These are phyloP conservation scores for Spongia lamella DNA, from an alignment of 37 sponge, comb jelly and placozoan genomes.

Conservation along the genomic window DNA sequence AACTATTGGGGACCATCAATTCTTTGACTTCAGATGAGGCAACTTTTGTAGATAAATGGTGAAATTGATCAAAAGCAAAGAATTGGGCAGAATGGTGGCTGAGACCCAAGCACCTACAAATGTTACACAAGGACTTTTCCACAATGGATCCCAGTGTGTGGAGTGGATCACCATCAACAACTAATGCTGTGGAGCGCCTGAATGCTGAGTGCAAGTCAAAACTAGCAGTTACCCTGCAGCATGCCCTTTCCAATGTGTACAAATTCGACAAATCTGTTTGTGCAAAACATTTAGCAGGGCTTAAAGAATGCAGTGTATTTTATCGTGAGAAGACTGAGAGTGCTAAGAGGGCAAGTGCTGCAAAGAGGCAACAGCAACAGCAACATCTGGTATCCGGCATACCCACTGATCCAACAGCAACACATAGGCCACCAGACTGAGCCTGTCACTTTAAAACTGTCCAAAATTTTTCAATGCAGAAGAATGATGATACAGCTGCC, in stretches of 20 bases:
- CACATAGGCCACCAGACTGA: too few relatives aligned
- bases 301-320: neutral
- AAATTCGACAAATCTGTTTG: slow-evolving; percentile 1
- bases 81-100: slow-evolving; percentile 15
- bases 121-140: slow-evolving; percentile 9
- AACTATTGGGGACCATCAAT: too few relatives aligned
- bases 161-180: neutral
- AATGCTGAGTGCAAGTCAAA: slow-evolving; percentile 10
- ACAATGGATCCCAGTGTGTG: neutral
- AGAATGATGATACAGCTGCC: too few relatives aligned
- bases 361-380: slow-evolving; percentile 1
- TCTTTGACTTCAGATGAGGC: too few relatives aligned
- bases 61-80: slow-evolving; percentile 1
- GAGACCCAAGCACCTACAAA: slow-evolving; percentile 8
- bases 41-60: too few relatives aligned
- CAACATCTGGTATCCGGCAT: too few relatives aligned
- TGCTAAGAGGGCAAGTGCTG: neutral
- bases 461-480: too few relatives aligned
- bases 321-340: neutral
- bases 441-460: too few relatives aligned
- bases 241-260: neutral
- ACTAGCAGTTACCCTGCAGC: neutral
- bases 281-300: neutral
- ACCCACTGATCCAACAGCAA: too few relatives aligned
- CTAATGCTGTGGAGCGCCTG: slow-evolving; percentile 15